Percentiles rank a stretch among this genome's conserved stretches.
phyloP scores from a whole-genome alignment of 2,888 invertebrate species.

The Barypeithes pellucidus region DNA sequence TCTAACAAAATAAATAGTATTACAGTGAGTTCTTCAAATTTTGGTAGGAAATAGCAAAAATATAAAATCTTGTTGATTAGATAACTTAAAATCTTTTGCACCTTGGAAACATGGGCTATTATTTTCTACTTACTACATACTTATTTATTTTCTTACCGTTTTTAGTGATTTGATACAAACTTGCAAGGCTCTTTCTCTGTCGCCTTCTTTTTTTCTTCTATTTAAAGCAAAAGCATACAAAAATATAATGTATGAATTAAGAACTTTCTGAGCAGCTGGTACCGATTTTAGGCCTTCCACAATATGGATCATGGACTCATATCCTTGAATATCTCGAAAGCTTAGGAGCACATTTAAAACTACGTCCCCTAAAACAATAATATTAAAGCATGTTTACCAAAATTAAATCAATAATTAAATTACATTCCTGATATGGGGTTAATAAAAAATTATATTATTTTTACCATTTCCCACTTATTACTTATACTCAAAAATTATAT shows the following conservation, averaged over 20 bases:
- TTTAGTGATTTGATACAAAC: constrained; percentile 94
- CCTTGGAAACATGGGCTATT: too few species aligned
- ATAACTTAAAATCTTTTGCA: too few species aligned
- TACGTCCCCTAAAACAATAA: constrained; percentile 91
- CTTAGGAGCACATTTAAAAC: constrained; percentile 95
- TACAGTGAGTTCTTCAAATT: too few species aligned
- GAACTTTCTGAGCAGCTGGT: constrained; percentile 90
- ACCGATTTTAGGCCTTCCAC: constrained; percentile 94
- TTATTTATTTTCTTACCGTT: constrained; percentile 65
- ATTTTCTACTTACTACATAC: too few species aligned
- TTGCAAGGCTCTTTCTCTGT: constrained; percentile 92
- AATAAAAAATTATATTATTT: too few species aligned
- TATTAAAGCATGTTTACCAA: background rate
- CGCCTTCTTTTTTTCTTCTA: constrained; percentile 93
- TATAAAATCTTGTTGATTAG: too few species aligned
- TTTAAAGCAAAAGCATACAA: constrained; percentile 98
- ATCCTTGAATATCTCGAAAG: constrained; percentile 91
- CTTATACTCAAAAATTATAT: too few species aligned
- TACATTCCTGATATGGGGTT: too few species aligned
- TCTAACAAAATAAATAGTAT: too few species aligned
- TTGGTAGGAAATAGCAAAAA: too few species aligned
- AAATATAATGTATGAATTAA: constrained; percentile 92
- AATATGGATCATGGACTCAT: constrained; percentile 97
- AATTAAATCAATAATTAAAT: too few species aligned
- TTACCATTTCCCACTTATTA: too few species aligned